These are phyloP conservation scores for Camponotus pennsylvanicus DNA, from an alignment of 1,140 invertebrate species.

Conservation along the genomic window DNA sequence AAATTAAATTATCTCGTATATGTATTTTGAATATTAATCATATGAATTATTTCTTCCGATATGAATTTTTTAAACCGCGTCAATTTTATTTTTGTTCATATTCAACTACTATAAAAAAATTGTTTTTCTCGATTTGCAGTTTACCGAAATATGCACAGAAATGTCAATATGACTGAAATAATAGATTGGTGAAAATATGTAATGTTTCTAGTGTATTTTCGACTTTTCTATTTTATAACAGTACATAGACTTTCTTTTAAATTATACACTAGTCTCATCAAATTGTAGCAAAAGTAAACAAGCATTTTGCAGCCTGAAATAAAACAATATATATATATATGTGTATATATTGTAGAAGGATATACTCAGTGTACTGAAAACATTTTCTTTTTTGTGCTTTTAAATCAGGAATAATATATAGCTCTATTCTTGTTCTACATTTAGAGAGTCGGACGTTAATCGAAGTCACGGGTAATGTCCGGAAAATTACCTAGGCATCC, in stretches of 20 bases:
- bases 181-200: neutral
- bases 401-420: neutral
- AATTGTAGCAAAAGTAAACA: neutral
- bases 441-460: slow-evolving; percentile 19
- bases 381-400: neutral
- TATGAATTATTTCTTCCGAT: neutral
- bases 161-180: neutral
- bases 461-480: slow-evolving; percentile 47
- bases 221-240: neutral
- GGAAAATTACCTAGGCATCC: slow-evolving; percentile 51
- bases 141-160: neutral
- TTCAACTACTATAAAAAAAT: neutral
- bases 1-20: neutral
- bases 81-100: neutral
- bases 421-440: neutral
- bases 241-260: too few species aligned
- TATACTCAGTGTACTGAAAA: neutral
- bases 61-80: neutral
- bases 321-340: neutral
- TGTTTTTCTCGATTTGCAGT: neutral
- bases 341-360: neutral
- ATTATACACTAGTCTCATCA: neutral
- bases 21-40: neutral
- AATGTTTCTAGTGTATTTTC: neutral
- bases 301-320: neutral